These are phyloP conservation scores for Tetramorium parvispinum DNA, from an alignment of 1,140 invertebrate genomes.

Conservation along the genomic window DNA sequence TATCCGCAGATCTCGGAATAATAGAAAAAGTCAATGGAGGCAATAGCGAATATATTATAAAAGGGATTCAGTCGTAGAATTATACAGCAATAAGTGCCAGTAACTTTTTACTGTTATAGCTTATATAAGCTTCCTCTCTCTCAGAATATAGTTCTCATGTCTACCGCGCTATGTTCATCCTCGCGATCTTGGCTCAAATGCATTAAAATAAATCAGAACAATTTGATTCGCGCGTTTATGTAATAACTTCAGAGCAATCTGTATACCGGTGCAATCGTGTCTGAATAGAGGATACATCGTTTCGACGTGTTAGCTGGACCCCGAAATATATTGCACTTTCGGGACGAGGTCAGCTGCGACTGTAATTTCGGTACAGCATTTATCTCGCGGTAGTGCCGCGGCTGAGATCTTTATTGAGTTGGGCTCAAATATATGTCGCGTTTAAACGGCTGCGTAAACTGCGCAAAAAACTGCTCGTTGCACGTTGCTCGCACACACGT, in stretches of 20 bases:
- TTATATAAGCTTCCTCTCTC: slow-evolving; percentile 17
- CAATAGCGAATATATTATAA: slow-evolving; percentile 50
- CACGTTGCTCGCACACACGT: neutral
- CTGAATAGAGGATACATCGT: slow-evolving; percentile 67
- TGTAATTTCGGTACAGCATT: slow-evolving; percentile 75
- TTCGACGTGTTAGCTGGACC: slow-evolving; percentile 65
- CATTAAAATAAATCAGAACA: slow-evolving; percentile 48
- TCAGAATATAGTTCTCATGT: neutral
- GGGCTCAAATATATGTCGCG: slow-evolving; percentile 69
- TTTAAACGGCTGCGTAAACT: slow-evolving; percentile 66
- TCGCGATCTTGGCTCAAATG: too few relatives aligned
- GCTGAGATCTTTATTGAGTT: slow-evolving; percentile 76
- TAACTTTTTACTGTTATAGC: slow-evolving; percentile 49
- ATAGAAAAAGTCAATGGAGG: slow-evolving; percentile 17
- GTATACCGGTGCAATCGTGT: slow-evolving; percentile 62
- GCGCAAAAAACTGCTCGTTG: slow-evolving; percentile 22
- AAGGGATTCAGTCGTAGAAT: slow-evolving; percentile 11
- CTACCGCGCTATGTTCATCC: neutral
- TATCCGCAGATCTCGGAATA: neutral
- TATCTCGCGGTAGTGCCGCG: slow-evolving; percentile 71
- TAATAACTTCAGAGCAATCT: slow-evolving; percentile 50
- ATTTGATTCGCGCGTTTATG: slow-evolving; percentile 64
- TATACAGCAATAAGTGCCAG: slow-evolving; percentile 21
- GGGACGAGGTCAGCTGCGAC: slow-evolving; percentile 75
- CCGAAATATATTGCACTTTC: slow-evolving; percentile 74